Conservation (phyloP, 2,888 invertebrate species). For the Tribolium freemani region DNA sequence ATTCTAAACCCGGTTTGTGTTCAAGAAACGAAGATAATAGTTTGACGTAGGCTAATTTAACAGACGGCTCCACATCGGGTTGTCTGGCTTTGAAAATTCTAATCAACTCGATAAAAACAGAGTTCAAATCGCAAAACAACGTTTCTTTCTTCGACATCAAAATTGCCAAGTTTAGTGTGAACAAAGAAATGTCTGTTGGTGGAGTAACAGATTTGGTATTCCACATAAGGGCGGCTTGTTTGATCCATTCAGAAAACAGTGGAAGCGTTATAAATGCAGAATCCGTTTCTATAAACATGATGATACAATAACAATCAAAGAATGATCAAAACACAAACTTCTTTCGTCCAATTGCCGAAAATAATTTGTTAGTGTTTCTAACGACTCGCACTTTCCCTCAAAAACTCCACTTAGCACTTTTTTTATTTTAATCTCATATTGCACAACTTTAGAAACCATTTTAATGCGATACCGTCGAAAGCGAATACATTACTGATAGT, state of each 20-base stretch:
- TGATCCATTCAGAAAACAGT: constrained; percentile 11
- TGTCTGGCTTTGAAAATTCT: constrained; percentile 9
- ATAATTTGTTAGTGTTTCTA: not conserved
- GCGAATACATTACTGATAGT: not conserved
- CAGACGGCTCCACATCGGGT: not conserved
- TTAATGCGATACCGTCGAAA: not conserved
- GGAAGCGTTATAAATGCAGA: not conserved
- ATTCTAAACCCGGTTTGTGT: constrained; percentile 76
- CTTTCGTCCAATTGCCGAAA: not conserved
- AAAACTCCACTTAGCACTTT: not conserved
- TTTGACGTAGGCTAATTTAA: constrained; percentile 69
- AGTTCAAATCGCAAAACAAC: not conserved
- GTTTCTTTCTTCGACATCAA: constrained; percentile 9
- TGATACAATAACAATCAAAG: not conserved
- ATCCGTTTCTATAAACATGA: constrained; percentile 1
- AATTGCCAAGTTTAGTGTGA: not conserved
- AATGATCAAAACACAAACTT: not conserved
- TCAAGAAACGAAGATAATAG: constrained; percentile 73
- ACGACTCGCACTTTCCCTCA: not conserved
- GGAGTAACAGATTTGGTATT: not conserved
- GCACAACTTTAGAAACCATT: not conserved
- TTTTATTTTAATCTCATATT: not conserved
- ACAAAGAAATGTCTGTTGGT: not conserved
- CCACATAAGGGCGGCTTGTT: not conserved
- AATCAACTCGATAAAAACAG: constrained; percentile 11